These are phyloP conservation scores for Mycogona germanica DNA, from an alignment of 2,888 invertebrate species.

Conservation along the genomic window DNA sequence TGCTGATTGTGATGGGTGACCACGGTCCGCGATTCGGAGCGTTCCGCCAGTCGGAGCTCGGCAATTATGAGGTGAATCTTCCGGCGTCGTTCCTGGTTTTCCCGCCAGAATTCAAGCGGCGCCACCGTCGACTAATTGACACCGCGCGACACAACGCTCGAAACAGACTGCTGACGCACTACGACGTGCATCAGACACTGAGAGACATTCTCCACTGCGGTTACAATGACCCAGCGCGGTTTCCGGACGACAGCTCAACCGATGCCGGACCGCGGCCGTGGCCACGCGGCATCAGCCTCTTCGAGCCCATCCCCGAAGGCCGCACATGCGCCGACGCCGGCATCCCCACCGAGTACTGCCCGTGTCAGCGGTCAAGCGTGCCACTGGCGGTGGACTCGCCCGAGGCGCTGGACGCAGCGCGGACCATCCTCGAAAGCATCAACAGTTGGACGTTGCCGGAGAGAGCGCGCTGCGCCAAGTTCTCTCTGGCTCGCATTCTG, in stretches of 20 bases:
- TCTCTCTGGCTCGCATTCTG: neutral
- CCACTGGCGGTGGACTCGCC: neutral
- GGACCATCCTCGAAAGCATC: neutral
- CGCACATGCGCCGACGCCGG: neutral
- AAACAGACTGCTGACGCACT: too few species aligned
- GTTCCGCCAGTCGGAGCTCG: neutral
- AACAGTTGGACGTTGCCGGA: neutral
- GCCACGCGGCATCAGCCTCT: neutral
- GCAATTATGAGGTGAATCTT: constrained; percentile 7
- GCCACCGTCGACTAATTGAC: neutral
- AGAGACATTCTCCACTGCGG: neutral
- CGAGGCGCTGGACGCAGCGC: neutral
- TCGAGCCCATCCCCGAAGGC: neutral
- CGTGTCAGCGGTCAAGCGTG: neutral
- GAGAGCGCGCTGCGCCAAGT: neutral
- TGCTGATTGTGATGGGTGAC: constrained; percentile 5
- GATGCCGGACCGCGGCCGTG: too few species aligned
- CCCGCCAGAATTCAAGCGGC: neutral
- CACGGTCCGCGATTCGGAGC: constrained; percentile 6
- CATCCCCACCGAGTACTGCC: constrained; percentile 5
- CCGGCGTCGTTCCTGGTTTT: neutral
- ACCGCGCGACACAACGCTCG: neutral
- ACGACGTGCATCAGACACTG: neutral
- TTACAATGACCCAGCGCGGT: too few species aligned
- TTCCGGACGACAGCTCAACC: too few species aligned